Conservation (phyloP, 2,888 invertebrate species). For the Caenorhabditis doughertyi region DNA sequence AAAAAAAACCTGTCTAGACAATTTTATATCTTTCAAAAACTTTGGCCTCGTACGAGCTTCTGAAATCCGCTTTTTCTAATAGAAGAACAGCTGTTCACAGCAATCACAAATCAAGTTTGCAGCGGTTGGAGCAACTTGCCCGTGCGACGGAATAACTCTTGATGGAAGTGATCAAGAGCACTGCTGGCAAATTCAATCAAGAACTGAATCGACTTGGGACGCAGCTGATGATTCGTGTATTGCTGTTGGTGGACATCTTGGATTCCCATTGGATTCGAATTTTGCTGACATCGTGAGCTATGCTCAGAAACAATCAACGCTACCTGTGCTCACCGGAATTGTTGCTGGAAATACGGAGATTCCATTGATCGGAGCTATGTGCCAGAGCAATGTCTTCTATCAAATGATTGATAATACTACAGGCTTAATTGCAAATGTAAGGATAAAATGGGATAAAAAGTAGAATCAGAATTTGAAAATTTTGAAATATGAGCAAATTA, state of each 20-base stretch:
- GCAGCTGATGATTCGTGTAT: slow-evolving; percentile 71
- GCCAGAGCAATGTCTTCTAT: slow-evolving; percentile 71
- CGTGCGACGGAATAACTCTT: slow-evolving; percentile 60
- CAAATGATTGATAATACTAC: slow-evolving; percentile 51
- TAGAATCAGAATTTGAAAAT: too few relatives aligned
- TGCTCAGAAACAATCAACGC: slow-evolving; percentile 54
- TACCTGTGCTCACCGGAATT: slow-evolving; percentile 75
- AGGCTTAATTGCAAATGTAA: slow-evolving; percentile 32
- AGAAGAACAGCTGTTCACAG: slow-evolving; percentile 46
- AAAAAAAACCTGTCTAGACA: slow-evolving; percentile 33
- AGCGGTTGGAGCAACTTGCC: slow-evolving; percentile 49
- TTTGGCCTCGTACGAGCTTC: background rate
- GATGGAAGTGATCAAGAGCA: slow-evolving; percentile 61
- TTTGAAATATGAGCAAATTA: too few relatives aligned
- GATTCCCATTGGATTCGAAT: slow-evolving; percentile 56
- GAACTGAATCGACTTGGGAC: slow-evolving; percentile 63
- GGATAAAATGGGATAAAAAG: too few relatives aligned
- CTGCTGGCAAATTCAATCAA: slow-evolving; percentile 64
- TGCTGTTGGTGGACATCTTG: slow-evolving; percentile 72
- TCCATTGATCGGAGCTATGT: slow-evolving; percentile 65
- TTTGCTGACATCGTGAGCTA: slow-evolving; percentile 46
- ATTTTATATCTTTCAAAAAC: background rate
- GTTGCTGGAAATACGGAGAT: slow-evolving; percentile 72
- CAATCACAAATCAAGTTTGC: slow-evolving; percentile 31
- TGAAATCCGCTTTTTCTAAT: background rate